Evolutionary conservation across 2,113 vertebrate species (phyloP), one percentile per base, ranked within the genome.

Genomic region (Stigmatopora nigra): DNA sequence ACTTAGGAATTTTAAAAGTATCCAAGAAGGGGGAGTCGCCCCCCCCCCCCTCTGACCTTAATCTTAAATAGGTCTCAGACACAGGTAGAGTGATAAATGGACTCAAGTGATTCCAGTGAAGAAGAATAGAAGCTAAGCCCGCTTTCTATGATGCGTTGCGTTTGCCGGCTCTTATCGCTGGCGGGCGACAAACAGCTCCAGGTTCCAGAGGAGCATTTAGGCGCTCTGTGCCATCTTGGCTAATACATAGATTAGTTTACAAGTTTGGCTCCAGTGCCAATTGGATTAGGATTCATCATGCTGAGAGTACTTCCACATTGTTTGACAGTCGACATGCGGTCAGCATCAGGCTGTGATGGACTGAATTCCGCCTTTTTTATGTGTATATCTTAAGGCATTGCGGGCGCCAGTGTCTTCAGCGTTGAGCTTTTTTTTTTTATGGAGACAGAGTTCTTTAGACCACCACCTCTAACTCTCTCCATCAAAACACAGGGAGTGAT

Each of bases 161-260:
- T 20, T 72, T 72, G 63, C 25, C 68, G 71, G 63, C 70, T 84
- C 83, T 89, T 89, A 90, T 91, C 89, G 61, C 69, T 49, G 70
- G 59, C 83, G 72, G 69, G 79, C 81, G 78, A 85, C 83, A 85
- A 83, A 83, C 81, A 78, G 83, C 78, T 78, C 71, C 84, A 85
- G 85, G 86, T 85, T 90, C 78, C 88, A 82, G 77, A 84, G 82
- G 79, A 79, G 80, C 68, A 65, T 62, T 73, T 59, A 81, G 75
- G 76, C 46, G 45, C 53, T 0, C 67, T 0, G 49, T 82, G 87
- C 88, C 89, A 90, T 87, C 86, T 67, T 69, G 81, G 80, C 90
- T 84, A 87, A 90, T 80, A 85, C 88, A 73, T 82, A 90, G 89
- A 91, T 91, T 92, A 91, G 84, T 90, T 91, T 89, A 91, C 85